Base-by-base conservation (phyloP, 37 sponge, comb jelly and placozoan species). In the Tethya wilhelma region DNA sequence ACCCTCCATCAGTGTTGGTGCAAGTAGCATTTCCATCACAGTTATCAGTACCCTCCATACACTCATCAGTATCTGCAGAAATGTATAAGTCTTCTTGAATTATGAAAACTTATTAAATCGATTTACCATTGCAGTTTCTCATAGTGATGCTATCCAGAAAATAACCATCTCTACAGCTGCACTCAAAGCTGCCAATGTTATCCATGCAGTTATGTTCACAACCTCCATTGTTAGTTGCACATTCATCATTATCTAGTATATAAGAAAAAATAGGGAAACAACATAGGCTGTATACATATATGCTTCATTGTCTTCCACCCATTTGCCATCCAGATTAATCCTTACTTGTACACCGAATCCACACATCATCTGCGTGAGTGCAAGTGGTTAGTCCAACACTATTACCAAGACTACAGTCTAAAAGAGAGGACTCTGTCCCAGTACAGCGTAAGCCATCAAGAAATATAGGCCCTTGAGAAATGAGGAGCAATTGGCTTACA, bases 171-270 rank as follows among this genome's bases (percentile, higher is more conserved):
- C 17, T 9, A 46, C 80, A 79, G 55, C 59, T 57, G 56, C 80
- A 79, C 39, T 31, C 26, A 44, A 62, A 84, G 62, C 78, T 84
- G 31, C 85, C 85, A 67, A 59, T 53, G 0, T 59, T 69, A 81
- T 87, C 75, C 69, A 25, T 57, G 56, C 87, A 87, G 46, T 45
- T 73, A 5, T 87, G 87, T 3, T 39, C 58, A 67, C 87, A 87
- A n/a, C 65, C 56, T 29, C 56, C 68, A 69, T 76, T 77, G 23
- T 25, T 59, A 3, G 37, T 66, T 0, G n/a, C 34, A 45, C 84
- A 78, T 60, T 84, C 84, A 39, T 89, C 74, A 64, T 40, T 65
- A 41, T 81, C 89, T 88, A 23, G 12, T 12, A 7, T 60, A 60
- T 29, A 60, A 23, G n/a, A 26, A 60, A 60, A n/a, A n/a, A n/a